Evolutionary conservation across 2,113 vertebrate species (phyloP), one percentile per base, ranked within the genome.

Genomic region (Equus quagga): DNA sequence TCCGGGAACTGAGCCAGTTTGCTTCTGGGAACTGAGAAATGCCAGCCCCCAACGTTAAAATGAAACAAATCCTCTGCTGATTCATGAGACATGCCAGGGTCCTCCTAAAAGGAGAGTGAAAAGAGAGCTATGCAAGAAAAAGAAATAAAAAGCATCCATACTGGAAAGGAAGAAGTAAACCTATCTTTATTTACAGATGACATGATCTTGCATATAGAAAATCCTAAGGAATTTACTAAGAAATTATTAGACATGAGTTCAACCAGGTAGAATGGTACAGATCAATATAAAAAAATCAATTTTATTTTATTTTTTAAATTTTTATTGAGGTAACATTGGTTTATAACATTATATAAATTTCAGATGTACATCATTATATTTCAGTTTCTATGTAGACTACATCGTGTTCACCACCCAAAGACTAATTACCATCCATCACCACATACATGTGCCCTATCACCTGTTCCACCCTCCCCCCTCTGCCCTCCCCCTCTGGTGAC

Each of bases 1-100:
- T 98, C 98, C 18, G 98, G 98, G 82, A 99, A 98, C 44, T 96
- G 97, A 94, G 97, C 46, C 0, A 98, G 84, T 96, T 99, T 96
- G 91, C 84, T 98, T 96, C 96, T 85, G 18, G 98, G 98, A 88
- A 98, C 92, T 2, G 98, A 98, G 96, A 99, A 99, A 96, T 98
- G 94, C 97, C 98, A 99, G 28, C 98, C 98, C 2, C 98, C 97
- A 0, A 98, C 97, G 11, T 98, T 98, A 92, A 99, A 97, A 90
- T 98, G 58, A 92, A 98, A 91, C 14, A 95, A 95, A 51, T 98
- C 97, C 33, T 98, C 98, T 91, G 95, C 80, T 80, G 97, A 97
- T 51, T 98, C 97, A 70, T 97, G 94, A 89, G 78, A 41, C 64
- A 56, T 75, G 65, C 94, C 97, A 65, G 86, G 12, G 36, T 98